Base-by-base conservation (phyloP, 1,140 invertebrate genomes). In the Monochamus saltuarius region DNA sequence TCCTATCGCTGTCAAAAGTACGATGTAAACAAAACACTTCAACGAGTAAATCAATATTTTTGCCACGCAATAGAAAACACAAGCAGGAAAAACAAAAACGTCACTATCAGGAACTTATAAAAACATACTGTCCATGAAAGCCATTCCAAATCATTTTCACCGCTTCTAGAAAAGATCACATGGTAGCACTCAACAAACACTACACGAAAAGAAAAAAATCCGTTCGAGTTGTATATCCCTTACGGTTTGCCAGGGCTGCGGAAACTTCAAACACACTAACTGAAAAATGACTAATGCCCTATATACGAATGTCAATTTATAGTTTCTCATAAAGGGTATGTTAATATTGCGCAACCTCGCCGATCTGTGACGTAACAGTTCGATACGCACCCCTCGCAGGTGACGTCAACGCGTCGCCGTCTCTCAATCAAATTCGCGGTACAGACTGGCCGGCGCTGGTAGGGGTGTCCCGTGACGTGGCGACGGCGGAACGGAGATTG, bases 281-380 rank as follows among this genome's bases (percentile, higher is more conserved):
- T 29, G 17, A 29, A 47, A 47, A 47, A 47, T 47, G 45, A 47
- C 13, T 47, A 47, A 47, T 47, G 45, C 45, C 45, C 17, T 29
- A 47, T 47, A 47, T 47, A 16, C 45, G 45, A 47, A 47, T 47
- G 17, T 47, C 13, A 47, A 47, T 47, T 47, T 47, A 47, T 47
- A 47, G 17, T 22, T 11, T 47, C 17, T 11, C 45, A 22, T 47
- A 19, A 4, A 29, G 29, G 17, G 17, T 17, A n/a, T 29, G 29
- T 17, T n/a, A 43, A n/a, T 6, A 19, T 8, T 19, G 45, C 45
- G 45, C 45, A 47, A 17, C 45, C 45, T 47, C 45, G 29, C 7
- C 8, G 19, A 47, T 16, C 45, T 0, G 29, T 66, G 64, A 66
- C 64, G 64, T 66, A 52, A 60, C 29, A 34, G 59, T 38, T 66